Evolutionary conservation across 1,140 invertebrate species (phyloP).

Genomic region (Gryon sp.): DNA sequence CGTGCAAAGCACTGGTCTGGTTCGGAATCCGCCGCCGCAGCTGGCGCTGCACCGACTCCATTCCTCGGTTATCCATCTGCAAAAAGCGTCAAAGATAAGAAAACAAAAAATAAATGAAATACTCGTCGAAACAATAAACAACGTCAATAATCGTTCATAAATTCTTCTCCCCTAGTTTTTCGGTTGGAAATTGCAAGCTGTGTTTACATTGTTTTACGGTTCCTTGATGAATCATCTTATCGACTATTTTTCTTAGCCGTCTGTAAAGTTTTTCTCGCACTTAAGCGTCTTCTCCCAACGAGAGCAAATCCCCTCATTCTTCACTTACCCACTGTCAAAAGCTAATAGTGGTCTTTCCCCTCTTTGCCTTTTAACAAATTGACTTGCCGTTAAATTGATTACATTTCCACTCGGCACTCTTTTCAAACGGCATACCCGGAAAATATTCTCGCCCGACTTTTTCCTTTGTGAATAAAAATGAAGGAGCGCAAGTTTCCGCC

Average conservation of each 20-base stretch:
- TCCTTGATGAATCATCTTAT: slow-evolving; percentile 38
- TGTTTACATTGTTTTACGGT: slow-evolving; percentile 38
- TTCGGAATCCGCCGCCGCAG: slow-evolving; percentile 90
- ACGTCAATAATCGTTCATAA: slow-evolving; percentile 16
- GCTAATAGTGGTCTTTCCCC: slow-evolving; percentile 43
- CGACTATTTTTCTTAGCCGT: slow-evolving; percentile 39
- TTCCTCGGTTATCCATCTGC: slow-evolving; percentile 92
- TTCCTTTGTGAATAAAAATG: slow-evolving; percentile 47
- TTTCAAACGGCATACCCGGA: slow-evolving; percentile 15
- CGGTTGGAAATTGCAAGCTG: background rate
- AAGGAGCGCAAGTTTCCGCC: slow-evolving; percentile 23
- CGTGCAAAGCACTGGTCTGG: slow-evolving; percentile 88
- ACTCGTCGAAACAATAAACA: slow-evolving; percentile 30
- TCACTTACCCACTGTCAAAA: slow-evolving; percentile 56
- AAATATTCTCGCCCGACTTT: slow-evolving; percentile 50
- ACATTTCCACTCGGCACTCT: slow-evolving; percentile 45
- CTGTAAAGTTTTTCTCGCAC: slow-evolving; percentile 50
- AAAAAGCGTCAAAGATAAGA: too few relatives aligned
- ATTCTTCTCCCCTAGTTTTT: slow-evolving; percentile 2
- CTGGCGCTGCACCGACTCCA: slow-evolving; percentile 91
- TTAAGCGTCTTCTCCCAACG: slow-evolving; percentile 35
- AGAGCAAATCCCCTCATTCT: slow-evolving; percentile 52
- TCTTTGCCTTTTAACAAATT: slow-evolving; percentile 59
- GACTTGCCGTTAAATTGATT: slow-evolving; percentile 57
- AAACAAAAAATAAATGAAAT: too few relatives aligned